Conservation (phyloP, 2,797 vertebrate genomes). For the Coluber constrictor region DNA sequence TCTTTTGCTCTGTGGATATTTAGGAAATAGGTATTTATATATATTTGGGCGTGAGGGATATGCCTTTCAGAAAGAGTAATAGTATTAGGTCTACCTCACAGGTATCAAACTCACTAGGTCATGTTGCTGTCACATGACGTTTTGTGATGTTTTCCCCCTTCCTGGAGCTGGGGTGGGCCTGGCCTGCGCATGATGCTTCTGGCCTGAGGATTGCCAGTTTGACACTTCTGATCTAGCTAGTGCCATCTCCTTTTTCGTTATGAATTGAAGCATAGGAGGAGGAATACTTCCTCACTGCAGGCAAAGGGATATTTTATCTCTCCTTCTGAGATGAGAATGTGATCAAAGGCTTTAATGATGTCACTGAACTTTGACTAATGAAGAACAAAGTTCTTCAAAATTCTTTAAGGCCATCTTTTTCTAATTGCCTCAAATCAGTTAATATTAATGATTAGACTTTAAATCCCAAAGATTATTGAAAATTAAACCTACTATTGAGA, state of each 20-base stretch:
- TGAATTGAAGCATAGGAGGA: constrained; percentile 72
- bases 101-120: too few relatives aligned
- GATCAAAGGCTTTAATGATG: constrained; percentile 89
- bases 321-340: constrained; percentile 76
- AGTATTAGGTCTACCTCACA: constrained; percentile 43
- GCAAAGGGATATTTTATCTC: constrained; percentile 65
- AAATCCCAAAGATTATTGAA: constrained; percentile 32
- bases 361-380: constrained; percentile 90
- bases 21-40: constrained; percentile 41
- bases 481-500: constrained; percentile 1
- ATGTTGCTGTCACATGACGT: too few relatives aligned
- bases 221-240: constrained; percentile 40
- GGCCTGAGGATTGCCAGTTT: too few relatives aligned
- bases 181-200: too few relatives aligned
- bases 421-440: constrained; percentile 70
- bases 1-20: neutral
- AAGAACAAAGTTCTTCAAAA: constrained; percentile 82
- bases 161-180: too few relatives aligned
- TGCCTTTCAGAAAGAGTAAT: constrained; percentile 49
- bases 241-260: constrained; percentile 71
- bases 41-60: constrained; percentile 59
- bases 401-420: constrained; percentile 62
- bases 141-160: too few relatives aligned
- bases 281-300: constrained; percentile 56
- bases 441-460: constrained; percentile 45